Conservation (phyloP, 2,113 vertebrate genomes). For the Hystrix brachyura region DNA sequence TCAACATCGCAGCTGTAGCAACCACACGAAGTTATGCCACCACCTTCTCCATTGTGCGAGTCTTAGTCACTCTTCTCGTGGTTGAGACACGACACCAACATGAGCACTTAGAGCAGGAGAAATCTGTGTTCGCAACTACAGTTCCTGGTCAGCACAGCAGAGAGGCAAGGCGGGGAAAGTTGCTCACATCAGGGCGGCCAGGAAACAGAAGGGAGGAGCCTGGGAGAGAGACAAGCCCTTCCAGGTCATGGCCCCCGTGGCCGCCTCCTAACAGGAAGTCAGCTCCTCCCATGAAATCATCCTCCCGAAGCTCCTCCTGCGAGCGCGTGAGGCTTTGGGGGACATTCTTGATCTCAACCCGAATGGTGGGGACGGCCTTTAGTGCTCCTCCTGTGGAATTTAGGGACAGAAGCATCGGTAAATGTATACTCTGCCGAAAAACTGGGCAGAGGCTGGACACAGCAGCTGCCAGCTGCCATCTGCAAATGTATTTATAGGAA, state of each 20-base stretch:
- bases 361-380: neutral
- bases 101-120: neutral
- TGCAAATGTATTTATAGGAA: neutral
- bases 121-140: neutral
- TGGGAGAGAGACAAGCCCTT: neutral
- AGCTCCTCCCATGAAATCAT: neutral
- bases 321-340: neutral
- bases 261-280: neutral
- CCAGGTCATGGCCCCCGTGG: neutral
- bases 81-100: neutral
- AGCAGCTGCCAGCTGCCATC: rapidly evolving
- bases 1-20: neutral
- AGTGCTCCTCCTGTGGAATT: neutral
- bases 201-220: neutral
- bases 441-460: neutral
- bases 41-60: rapidly evolving
- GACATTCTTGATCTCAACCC: neutral
- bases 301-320: neutral
- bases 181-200: neutral
- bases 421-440: neutral
- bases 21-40: neutral
- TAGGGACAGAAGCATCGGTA: neutral
- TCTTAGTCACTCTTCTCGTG: neutral
- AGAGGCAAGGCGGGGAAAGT: neutral
- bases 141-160: neutral